Conservation (phyloP, 2,888 invertebrate species). For the Agonopterix arenella region DNA sequence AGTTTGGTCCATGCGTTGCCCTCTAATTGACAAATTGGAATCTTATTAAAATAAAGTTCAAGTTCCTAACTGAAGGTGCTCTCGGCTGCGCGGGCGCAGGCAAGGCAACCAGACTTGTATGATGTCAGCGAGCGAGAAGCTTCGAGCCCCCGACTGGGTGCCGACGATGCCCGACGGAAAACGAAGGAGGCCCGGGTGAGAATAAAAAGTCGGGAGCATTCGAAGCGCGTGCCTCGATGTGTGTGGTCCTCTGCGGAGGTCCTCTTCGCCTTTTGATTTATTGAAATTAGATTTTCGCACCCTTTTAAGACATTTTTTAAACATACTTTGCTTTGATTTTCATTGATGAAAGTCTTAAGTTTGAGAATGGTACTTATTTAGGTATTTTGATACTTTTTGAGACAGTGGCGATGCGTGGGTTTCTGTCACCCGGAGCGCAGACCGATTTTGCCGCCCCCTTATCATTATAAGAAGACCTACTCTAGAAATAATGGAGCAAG, state of each 20-base stretch:
- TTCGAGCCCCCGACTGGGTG: constrained; percentile 51
- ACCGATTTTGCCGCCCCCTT: no score
- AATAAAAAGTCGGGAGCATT: constrained; percentile 75
- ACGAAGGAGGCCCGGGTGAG: constrained; percentile 45
- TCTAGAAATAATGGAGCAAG: no score
- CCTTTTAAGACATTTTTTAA: constrained; percentile 24
- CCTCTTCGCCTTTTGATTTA: constrained; percentile 65
- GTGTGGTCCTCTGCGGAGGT: constrained; percentile 82
- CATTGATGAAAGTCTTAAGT: no score
- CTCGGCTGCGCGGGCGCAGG: constrained; percentile 23
- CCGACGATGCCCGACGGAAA: constrained; percentile 58
- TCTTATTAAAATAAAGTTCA: constrained; percentile 81
- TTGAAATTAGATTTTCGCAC: constrained; percentile 66
- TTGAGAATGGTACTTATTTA: no score
- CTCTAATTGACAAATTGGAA: constrained; percentile 84
- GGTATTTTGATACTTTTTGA: no score
- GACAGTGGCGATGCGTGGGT: no score
- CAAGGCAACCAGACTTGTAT: constrained; percentile 44
- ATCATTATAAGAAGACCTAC: no score
- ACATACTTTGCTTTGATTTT: no score
- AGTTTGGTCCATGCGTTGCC: constrained; percentile 68
- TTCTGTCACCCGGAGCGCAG: no score
- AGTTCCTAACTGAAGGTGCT: constrained; percentile 59
- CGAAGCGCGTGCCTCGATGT: constrained; percentile 85
- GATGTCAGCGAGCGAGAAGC: constrained; percentile 34